Evolutionary conservation across 2,888 invertebrate genomes (phyloP).

Genomic region (Loripinus fragilis): DNA sequence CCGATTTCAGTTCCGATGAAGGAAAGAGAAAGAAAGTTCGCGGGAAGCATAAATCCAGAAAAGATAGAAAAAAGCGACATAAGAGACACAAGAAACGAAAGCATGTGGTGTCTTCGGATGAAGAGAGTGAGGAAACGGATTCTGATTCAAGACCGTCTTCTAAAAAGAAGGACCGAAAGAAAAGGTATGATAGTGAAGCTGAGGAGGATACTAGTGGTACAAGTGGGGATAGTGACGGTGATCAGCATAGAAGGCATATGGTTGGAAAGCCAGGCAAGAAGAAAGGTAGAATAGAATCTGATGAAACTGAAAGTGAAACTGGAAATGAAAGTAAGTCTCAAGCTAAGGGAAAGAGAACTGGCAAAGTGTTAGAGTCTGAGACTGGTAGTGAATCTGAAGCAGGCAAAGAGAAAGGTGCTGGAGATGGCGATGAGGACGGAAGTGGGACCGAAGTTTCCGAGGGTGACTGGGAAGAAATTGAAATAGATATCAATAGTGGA

Average conservation of each 20-base stretch:
- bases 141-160: conserved; percentile 22
- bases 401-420: conserved; percentile 39
- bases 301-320: conserved; percentile 25
- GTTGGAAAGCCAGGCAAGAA: not conserved
- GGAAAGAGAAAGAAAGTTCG: conserved; percentile 24
- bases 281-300: not conserved
- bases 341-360: conserved; percentile 41
- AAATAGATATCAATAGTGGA: conserved; percentile 26
- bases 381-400: conserved; percentile 35
- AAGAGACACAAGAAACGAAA: conserved; percentile 25
- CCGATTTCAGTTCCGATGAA: conserved; percentile 61
- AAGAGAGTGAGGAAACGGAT: conserved; percentile 32
- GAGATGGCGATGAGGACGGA: conserved; percentile 20
- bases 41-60: conserved; percentile 15
- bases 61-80: conserved; percentile 41
- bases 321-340: conserved; percentile 26
- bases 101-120: conserved; percentile 37
- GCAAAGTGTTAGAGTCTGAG: conserved; percentile 48
- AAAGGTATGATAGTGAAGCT: conserved; percentile 27
- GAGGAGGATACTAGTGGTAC: not conserved
- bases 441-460: conserved; percentile 34
- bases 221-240: conserved; percentile 4
- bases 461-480: conserved; percentile 27
- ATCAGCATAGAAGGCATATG: not conserved
- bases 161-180: conserved; percentile 42